Base-by-base conservation (phyloP, 2,113 vertebrate genomes). In the Plectropomus leopardus region DNA sequence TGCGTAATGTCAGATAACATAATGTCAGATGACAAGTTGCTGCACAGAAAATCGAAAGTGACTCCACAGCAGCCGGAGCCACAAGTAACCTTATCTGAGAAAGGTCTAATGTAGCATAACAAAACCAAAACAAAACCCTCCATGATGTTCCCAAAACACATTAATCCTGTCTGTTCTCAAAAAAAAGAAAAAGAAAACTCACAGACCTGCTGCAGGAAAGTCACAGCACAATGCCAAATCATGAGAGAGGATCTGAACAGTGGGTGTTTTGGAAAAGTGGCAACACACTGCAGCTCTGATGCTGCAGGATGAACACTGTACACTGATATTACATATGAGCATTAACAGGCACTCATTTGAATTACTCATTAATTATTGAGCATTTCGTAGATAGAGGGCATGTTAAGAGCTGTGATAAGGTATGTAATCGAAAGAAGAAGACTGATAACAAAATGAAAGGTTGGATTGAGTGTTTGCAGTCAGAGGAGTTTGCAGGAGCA, bases 191-290 rank as follows among this genome's bases (percentile, higher is more conserved):
- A 40, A 40, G 36, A 40, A 40, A 44, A 50, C 7, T 57, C 54
- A 4, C 51, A 64, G 15, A 65, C 61, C n/a, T 76, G 70, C 47
- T 67, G n/a, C 54, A 61, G 68, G 36, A 80, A 81, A 88, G 68
- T 89, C 75, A 51, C 87, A 85, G 63, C 55, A 40, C 77, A 61
- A 55, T 30, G 81, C 15, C n/a, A 83, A 28, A 84, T 14, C 48
- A 47, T 28, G 42, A 30, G 16, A 61, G 40, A 36, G 3, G 42
- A 70, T 80, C 2, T 70, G 53, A 72, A 30, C 74, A 59, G 51
- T 36, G 63, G 17, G 16, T 72, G 83, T 80, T 78, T 61, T 80
- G 72, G 75, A 89, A 78, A 86, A 83, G 76, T 83, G 68, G 30
- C 79, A 81, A 47, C 76, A 80, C 16, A 36, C 71, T 76, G 84